Percentiles rank a stretch among this genome's conserved stretches.
These are phyloP conservation scores for Acinonyx jubatus DNA, from an alignment of 2,113 vertebrate genomes.

Conservation along the genomic window DNA sequence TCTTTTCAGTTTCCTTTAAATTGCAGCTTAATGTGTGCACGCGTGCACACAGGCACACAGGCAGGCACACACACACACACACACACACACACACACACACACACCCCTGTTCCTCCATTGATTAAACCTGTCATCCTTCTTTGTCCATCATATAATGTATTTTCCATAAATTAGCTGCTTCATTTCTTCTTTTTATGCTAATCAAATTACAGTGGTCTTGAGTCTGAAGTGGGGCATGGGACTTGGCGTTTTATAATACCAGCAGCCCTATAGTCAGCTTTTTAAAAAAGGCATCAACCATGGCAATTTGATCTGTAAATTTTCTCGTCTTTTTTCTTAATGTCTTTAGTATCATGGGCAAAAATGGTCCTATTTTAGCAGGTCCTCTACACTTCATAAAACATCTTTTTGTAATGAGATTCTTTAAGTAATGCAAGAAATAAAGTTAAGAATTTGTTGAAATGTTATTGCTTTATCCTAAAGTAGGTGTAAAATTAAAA, in stretches of 20 bases:
- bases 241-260: not conserved
- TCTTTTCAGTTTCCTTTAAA: not conserved
- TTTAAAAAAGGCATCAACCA: not conserved
- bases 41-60: not conserved
- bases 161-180: constrained; percentile 33
- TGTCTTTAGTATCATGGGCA: not conserved
- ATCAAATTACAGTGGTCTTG: not conserved
- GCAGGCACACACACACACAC: not conserved
- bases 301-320: not conserved
- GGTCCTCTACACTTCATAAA: not conserved
- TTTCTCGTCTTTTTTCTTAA: not conserved
- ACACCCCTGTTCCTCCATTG: not conserved
- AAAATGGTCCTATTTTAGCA: not conserved
- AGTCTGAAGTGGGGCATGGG: not conserved
- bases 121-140: constrained; percentile 7
- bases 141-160: not conserved
- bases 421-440: not conserved
- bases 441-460: not conserved
- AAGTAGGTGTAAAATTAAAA: not conserved
- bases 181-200: not conserved
- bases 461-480: not conserved
- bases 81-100: not conserved
- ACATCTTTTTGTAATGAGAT: constrained; percentile 5
- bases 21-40: not conserved
- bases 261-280: not conserved